Percentiles rank a stretch among this genome's conserved stretches.
phyloP scores from a whole-genome alignment of 2,113 vertebrate species.

The Vicugna pacos region DNA sequence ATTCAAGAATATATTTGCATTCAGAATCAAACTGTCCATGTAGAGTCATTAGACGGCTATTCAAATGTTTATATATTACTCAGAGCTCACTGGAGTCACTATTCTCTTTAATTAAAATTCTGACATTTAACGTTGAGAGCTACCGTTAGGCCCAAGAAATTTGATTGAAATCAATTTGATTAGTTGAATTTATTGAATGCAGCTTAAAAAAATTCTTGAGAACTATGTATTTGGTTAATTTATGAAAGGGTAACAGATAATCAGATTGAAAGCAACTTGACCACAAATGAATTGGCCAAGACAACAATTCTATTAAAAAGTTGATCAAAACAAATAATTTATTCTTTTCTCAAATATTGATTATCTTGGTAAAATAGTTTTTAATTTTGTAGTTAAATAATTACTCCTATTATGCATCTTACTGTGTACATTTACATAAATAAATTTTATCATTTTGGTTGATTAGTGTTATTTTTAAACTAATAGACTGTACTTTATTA shows the following conservation, averaged over 20 bases:
- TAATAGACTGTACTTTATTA: background rate
- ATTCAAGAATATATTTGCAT: constrained; percentile 66
- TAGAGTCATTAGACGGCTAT: constrained; percentile 51
- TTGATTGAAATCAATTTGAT: constrained; percentile 38
- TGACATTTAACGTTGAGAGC: constrained; percentile 34
- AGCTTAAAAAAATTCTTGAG: constrained; percentile 4
- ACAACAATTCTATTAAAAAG: constrained; percentile 2
- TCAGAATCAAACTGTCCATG: constrained; percentile 55
- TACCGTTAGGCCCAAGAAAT: constrained; percentile 16
- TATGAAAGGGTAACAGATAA: background rate
- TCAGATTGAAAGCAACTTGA: background rate
- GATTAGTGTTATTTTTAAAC: background rate
- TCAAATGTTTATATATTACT: constrained; percentile 60
- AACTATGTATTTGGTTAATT: constrained; percentile 32
- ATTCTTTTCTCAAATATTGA: background rate
- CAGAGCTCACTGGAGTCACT: constrained; percentile 35
- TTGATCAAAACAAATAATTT: constrained; percentile 16
- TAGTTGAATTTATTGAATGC: constrained; percentile 42
- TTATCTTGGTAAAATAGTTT: constrained; percentile 5
- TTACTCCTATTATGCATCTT: background rate
- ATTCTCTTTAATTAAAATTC: constrained; percentile 66
- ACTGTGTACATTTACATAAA: background rate
- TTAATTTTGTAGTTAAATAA: background rate
- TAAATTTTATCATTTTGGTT: background rate
- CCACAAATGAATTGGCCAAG: background rate